phyloP scores from a whole-genome alignment of 2,888 invertebrate genomes.

The Pseudolycoriella hygida region DNA sequence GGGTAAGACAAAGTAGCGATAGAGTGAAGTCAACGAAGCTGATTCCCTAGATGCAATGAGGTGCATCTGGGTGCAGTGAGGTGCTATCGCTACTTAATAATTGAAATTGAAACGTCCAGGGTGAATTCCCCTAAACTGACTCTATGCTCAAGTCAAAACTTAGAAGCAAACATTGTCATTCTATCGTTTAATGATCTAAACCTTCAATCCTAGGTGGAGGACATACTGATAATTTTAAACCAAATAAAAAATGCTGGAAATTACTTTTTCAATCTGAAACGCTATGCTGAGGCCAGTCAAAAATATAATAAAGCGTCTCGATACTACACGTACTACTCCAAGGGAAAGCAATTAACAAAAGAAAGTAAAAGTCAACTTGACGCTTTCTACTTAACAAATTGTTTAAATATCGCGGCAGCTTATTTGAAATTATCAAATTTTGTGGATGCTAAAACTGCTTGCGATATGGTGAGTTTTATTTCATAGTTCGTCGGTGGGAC shows the following conservation, averaged over 20 bases:
- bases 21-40: no score
- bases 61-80: no score
- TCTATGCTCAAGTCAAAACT: no score
- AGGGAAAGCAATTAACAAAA: slow-evolving; percentile 18
- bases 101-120: no score
- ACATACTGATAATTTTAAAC: slow-evolving; percentile 34
- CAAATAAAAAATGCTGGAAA: slow-evolving; percentile 59
- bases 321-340: slow-evolving; percentile 38
- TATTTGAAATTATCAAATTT: slow-evolving; percentile 45
- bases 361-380: slow-evolving; percentile 20
- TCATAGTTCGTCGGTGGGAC: no score
- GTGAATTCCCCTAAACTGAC: no score
- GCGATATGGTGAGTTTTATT: slow-evolving; percentile 44
- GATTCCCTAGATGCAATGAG: not conserved
- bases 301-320: slow-evolving; percentile 69
- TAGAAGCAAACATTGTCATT: no score
- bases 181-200: no score
- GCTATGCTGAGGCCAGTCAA: slow-evolving; percentile 44
- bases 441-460: slow-evolving; percentile 40
- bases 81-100: no score
- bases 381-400: slow-evolving; percentile 30
- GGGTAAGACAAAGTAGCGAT: no score
- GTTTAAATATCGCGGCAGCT: slow-evolving; percentile 59
- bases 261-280: slow-evolving; percentile 38
- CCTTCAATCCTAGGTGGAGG: slow-evolving; percentile 23